Percentiles rank a stretch among this genome's conserved stretches.
Conservation (phyloP, 2,113 vertebrate species). For the Callorhinus ursinus region DNA sequence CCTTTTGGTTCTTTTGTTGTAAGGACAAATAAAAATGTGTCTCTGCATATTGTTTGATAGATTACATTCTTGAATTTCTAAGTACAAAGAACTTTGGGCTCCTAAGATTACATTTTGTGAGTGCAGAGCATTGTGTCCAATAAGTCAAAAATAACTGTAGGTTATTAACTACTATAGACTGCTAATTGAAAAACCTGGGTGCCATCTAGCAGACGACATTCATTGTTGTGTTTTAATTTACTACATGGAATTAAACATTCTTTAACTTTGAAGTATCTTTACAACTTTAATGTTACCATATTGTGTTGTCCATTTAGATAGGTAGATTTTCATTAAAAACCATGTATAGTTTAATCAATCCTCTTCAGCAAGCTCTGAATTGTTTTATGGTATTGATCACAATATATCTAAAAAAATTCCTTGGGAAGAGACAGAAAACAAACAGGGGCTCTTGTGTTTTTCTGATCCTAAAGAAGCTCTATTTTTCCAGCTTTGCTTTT, state of each 20-base stretch:
- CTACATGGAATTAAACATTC: slow-evolving; percentile 78
- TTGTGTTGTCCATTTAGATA: slow-evolving; percentile 64
- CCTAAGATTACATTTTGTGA: not conserved
- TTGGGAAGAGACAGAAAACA: not conserved
- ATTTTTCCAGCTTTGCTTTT: not conserved
- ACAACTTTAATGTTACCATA: slow-evolving; percentile 65
- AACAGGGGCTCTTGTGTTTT: not conserved
- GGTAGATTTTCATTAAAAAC: slow-evolving; percentile 70
- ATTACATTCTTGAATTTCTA: not conserved
- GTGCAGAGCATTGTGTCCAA: slow-evolving; percentile 64
- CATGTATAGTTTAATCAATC: slow-evolving; percentile 62
- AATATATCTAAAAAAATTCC: not conserved
- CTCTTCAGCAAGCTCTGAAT: slow-evolving; percentile 71
- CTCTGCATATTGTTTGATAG: not conserved
- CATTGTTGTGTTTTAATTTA: slow-evolving; percentile 82
- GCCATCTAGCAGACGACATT: slow-evolving; percentile 71
- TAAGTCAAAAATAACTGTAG: slow-evolving; percentile 74
- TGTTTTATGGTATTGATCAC: slow-evolving; percentile 46
- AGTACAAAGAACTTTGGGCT: not conserved
- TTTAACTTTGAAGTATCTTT: slow-evolving; percentile 69
- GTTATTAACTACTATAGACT: slow-evolving; percentile 77
- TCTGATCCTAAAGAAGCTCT: slow-evolving; percentile 14
- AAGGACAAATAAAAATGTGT: not conserved
- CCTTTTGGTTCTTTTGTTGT: not conserved
- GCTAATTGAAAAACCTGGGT: slow-evolving; percentile 78